Base-by-base conservation (phyloP, 2,113 vertebrate genomes). In the Tenrec ecaudatus region DNA sequence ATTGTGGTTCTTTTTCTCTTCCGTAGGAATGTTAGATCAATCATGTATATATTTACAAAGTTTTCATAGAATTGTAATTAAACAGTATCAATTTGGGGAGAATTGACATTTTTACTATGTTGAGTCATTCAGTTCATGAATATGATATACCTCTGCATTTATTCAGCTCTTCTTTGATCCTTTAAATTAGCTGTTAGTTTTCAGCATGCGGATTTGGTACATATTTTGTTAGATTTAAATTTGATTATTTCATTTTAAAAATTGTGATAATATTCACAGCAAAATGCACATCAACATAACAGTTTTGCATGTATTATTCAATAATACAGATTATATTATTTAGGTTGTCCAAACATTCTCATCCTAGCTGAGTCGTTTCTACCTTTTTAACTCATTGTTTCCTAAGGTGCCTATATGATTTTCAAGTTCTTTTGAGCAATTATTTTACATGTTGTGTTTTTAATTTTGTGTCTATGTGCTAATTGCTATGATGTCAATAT, bases 21-120 rank as follows among this genome's bases (percentile, higher is more conserved):
- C 40, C 25, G 62, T 87, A 78, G 62, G 78, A 86, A 91, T 71
- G 43, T 86, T 66, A 88, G 23, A 77, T 76, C 36, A 82, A 68
- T 93, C 47, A 12, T 68, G 31, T 91, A 16, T 23, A n/a, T 82
- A 36, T 31, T 23, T 62, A 62, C 2, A 91, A 77, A 62, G 86
- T 82, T 93, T 87, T 91, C 22, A 90, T 16, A 20, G 6, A 25
- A 10, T 53, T 53, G 12, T 53, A 53, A 53, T 53, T 53, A 53
- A 53, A 53, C 47, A 8, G 47, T 14, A 53, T 53, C 47, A 53
- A 12, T 53, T 53, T 53, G 47, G 47, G 47, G 47, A 53, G 47
- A 53, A 53, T 53, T 53, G 47, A 53, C 47, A 53, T 53, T 53
- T 53, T 53, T 53, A 53, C 12, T 10, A 53, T 57, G 57, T 66